Base-by-base conservation (phyloP, 2,113 vertebrate species). In the Macrotus californicus region DNA sequence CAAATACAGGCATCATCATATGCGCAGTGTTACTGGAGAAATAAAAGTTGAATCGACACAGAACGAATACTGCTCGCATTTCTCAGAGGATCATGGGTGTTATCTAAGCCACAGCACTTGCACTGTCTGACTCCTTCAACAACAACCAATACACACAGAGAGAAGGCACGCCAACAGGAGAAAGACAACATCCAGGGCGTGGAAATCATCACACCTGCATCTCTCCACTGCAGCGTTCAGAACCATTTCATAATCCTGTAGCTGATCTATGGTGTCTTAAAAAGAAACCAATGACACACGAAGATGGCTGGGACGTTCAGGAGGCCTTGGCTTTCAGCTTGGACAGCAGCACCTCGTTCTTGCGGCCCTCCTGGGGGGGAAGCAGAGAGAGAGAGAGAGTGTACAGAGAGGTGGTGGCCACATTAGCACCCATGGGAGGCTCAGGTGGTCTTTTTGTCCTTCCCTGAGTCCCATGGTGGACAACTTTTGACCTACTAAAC, bases 321-420 rank as follows among this genome's bases (percentile, higher is more conserved):
- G 98, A 98, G 93, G 98, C 98, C 96, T 98, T 98, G 39, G 98
- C 98, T 97, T 99, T 98, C 97, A 99, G 94, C 96, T 99, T 99
- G 93, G 99, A 99, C 87, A 99, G 98, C 88, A 99, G 98, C 97
- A 99, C 98, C 98, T 99, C 99, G 0, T 99, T 99, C 98, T 99
- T 99, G 22, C 99, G 99, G 97, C 99, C 99, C 94, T 99, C 99
- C 99, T 99, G 97, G 54, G 69, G 95, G 96, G 22, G 67, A 89
- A 97, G 84, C 89, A 93, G 89, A 95, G 31, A 89, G 64, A 93
- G 89, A 95, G 31, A 89, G 64, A 93, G 18, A 2, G 52, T 43
- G 61, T 15, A 5, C 22, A 70, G 59, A 83, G 34, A 54, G 10
- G 54, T 22, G 31, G 43, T 26, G 59, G 48, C 19, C 1, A 14